Base-by-base conservation (phyloP, 2,888 invertebrate species). In the Zeuzera pyrina region DNA sequence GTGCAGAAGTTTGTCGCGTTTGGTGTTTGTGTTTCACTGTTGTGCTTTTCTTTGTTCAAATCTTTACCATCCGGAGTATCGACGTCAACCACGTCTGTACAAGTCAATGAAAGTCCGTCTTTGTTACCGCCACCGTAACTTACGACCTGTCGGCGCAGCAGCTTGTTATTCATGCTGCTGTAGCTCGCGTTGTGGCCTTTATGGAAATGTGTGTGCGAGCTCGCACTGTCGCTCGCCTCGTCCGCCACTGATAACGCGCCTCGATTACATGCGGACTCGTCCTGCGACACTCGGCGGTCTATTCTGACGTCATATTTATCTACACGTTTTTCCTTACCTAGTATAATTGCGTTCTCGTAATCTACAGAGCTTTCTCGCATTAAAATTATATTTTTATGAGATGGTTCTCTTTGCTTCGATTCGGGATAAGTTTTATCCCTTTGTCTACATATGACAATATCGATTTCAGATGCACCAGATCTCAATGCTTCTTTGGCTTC, bases 361-460 rank as follows among this genome's bases (percentile, higher is more conserved):
- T 90, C 90, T 1, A 90, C 90, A 15, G 88, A 88, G 58, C 89
- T 90, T 66, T 91, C 90, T 39, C 85, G 85, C 83, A 89, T 85
- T 33, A 78, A 41, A 5, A 60, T 38, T 4, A 58, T 42, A 21
- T 43, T 65, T 39, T 52, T 63, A 40, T 64, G 68, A 3, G 63
- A 44, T n/a, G 43, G 33, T 33, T 63, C 63, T 37, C 60, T 57
- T 45, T 65, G 66, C 38, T 54, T 57, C 5, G 38, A 28, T 28
- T 68, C 62, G 8, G 52, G 35, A 7, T 47, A 28, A 2, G 47
- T 41, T 51, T 69, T 73, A 10, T 79, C 69, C 23, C 74, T 65
- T 53, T 76, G 66, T 55, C 88, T 79, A 34, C 88, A 86, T 31
- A 90, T 86, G 7, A 90, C 87, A 32, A 89, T 87, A 53, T 90